A percentile compares a stretch with the other conserved stretches of the same genome.
Conservation (phyloP, 2,113 vertebrate species). For the Rhynchomys soricoides region DNA sequence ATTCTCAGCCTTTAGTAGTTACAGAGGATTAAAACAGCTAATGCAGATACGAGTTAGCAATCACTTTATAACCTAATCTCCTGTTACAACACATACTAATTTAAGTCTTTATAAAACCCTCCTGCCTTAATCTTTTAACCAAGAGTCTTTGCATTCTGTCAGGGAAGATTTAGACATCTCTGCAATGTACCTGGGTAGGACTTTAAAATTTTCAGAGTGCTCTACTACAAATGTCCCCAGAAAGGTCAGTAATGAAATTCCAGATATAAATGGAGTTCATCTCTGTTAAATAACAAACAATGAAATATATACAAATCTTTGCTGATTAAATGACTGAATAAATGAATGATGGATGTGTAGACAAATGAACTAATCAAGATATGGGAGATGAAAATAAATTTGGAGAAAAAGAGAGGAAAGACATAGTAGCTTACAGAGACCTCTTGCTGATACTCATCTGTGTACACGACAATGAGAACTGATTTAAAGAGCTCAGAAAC, state of each 20-base stretch:
- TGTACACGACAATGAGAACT: constrained; percentile 11
- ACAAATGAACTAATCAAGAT: background rate
- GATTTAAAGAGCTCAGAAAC: constrained; percentile 30
- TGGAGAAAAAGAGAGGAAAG: background rate
- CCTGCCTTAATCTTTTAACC: background rate
- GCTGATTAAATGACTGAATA: constrained; percentile 42
- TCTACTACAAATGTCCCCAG: background rate
- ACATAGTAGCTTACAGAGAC: background rate
- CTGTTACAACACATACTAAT: background rate
- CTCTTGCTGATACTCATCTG: background rate
- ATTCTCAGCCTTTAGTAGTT: background rate
- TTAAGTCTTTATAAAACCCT: background rate
- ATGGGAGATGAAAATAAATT: background rate
- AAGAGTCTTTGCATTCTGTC: background rate
- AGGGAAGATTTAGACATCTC: background rate
- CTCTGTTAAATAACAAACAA: background rate
- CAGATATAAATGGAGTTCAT: background rate
- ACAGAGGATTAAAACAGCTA: background rate
- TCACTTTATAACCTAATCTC: background rate
- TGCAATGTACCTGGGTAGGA: background rate
- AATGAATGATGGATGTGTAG: background rate
- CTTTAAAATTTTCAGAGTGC: background rate
- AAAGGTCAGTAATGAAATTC: background rate
- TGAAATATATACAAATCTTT: background rate
- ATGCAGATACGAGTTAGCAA: background rate